Conservation (phyloP, 2,113 vertebrate species). For the Motacilla tschutschensis region DNA sequence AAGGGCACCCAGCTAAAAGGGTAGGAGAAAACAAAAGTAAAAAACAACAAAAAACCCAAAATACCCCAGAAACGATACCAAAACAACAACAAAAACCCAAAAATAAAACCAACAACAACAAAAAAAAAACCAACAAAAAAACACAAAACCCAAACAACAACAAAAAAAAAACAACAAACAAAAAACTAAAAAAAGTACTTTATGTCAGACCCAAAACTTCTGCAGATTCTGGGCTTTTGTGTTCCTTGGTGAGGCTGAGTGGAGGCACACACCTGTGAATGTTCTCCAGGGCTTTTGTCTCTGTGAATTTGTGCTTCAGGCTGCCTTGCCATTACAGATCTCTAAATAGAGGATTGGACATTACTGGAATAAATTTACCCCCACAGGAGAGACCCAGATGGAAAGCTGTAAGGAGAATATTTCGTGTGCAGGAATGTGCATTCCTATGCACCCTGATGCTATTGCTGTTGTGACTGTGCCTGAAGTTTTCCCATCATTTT, state of each 20-base stretch:
- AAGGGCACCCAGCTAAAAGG: not conserved
- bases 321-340: not conserved
- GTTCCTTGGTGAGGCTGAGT: not conserved
- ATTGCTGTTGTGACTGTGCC: not conserved
- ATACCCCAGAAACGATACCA: too few species aligned
- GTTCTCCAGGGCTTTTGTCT: not conserved
- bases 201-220: not conserved
- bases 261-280: not conserved
- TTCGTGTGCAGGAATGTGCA: not conserved
- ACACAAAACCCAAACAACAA: too few species aligned
- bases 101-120: too few species aligned
- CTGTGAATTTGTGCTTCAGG: not conserved
- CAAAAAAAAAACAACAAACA: not conserved
- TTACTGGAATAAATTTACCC: not conserved
- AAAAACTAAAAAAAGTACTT: rapidly evolving
- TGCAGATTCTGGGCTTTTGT: rapidly evolving
- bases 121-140: too few species aligned
- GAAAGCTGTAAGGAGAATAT: not conserved
- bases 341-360: not conserved
- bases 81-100: too few species aligned
- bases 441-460: not conserved
- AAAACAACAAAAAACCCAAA: too few species aligned
- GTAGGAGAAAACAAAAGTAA: not conserved
- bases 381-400: not conserved
- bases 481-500: not conserved